phyloP scores from a whole-genome alignment of 2,888 invertebrate genomes.

The Panorpa germanica region DNA sequence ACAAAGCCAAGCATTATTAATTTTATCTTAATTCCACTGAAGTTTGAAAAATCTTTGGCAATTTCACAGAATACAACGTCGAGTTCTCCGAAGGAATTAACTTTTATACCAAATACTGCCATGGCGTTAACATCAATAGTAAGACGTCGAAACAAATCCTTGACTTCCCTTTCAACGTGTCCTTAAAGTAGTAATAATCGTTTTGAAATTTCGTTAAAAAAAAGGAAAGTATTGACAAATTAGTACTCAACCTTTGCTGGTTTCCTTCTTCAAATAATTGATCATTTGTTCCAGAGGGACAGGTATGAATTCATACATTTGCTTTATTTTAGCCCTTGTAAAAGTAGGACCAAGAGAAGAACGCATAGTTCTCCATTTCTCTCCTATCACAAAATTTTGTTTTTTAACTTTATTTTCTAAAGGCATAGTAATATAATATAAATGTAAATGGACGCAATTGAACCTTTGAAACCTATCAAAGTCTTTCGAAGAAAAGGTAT shows the following conservation, averaged over 20 bases:
- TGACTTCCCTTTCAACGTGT: conserved; percentile 19
- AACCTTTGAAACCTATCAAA: too few relatives aligned
- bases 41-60: conserved; percentile 23
- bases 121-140: conserved; percentile 32
- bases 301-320: conserved; percentile 15
- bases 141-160: conserved; percentile 25
- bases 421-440: too few relatives aligned
- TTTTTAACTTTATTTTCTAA: too few relatives aligned
- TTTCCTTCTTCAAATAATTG: too few relatives aligned
- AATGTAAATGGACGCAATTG: too few relatives aligned
- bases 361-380: conserved; percentile 18
- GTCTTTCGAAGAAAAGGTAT: too few relatives aligned
- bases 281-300: conserved; percentile 8
- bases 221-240: neutral
- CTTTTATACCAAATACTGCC: conserved; percentile 28
- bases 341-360: conserved; percentile 18
- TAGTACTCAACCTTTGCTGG: conserved; percentile 3
- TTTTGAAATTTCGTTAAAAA: neutral
- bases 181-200: neutral
- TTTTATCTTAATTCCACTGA: too few relatives aligned
- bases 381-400: too few relatives aligned
- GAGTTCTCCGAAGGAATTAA: conserved; percentile 29
- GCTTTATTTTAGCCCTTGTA: conserved; percentile 18
- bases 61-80: conserved; percentile 33
- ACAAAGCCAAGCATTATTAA: too few relatives aligned